phyloP scores from a whole-genome alignment of 2,113 vertebrate genomes.

The Gobius niger region DNA sequence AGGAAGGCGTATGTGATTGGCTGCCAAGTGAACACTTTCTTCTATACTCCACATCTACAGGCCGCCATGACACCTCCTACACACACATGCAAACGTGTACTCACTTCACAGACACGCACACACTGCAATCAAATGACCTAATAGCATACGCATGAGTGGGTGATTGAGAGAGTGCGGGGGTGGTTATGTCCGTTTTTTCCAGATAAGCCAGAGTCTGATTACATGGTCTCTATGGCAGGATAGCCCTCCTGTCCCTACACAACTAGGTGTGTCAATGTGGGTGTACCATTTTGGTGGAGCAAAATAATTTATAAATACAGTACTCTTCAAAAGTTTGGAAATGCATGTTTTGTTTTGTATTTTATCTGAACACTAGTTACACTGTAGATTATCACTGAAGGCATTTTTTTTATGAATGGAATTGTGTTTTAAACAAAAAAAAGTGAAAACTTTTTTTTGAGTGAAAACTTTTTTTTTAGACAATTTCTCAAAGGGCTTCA shows the following conservation, averaged over 20 bases:
- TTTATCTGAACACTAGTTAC: no score
- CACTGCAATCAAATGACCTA: conserved; percentile 33
- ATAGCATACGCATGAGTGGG: conserved; percentile 27
- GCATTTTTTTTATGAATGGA: no score
- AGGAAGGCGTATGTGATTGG: conserved; percentile 45
- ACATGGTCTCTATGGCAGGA: background rate
- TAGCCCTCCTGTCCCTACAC: background rate
- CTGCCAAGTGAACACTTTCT: conserved; percentile 66
- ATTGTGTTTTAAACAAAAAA: no score
- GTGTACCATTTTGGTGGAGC: background rate
- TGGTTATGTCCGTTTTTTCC: background rate
- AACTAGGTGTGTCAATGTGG: background rate
- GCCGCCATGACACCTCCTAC: conserved; percentile 61
- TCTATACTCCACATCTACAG: conserved; percentile 44
- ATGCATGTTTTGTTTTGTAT: no score
- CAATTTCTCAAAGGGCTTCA: no score
- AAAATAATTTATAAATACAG: background rate
- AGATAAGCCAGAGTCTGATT: background rate
- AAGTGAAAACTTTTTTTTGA: no score
- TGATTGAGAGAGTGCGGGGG: conserved; percentile 9
- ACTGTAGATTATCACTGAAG: no score
- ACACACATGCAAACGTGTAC: conserved; percentile 26
- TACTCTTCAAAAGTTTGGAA: no score
- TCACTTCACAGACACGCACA: conserved; percentile 25
- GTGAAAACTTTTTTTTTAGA: no score